A percentile compares a stretch with the other conserved stretches of the same genome.
phyloP scores from a whole-genome alignment of 2,888 invertebrate species.

The Dryobotodes eremita region DNA sequence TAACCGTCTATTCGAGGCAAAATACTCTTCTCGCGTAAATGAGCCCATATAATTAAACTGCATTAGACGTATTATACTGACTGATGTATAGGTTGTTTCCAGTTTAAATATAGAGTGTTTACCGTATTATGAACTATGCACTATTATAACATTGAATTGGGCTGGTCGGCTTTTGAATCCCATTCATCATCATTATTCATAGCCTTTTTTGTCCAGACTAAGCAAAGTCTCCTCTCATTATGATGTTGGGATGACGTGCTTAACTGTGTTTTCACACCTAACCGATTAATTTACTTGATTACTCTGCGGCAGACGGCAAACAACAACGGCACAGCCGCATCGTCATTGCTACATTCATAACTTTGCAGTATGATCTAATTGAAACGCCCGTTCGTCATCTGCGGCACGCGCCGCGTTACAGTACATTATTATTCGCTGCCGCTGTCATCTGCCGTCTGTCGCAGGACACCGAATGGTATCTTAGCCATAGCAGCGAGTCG shows the following conservation, averaged over 20 bases:
- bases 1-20: neutral
- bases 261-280: neutral
- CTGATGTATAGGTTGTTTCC: slow-evolving; percentile 36
- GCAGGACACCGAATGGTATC: neutral
- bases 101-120: slow-evolving; percentile 38
- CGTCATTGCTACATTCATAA: neutral
- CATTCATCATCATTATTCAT: neutral
- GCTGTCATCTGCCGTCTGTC: neutral
- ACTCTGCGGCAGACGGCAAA: neutral
- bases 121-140: slow-evolving; percentile 14
- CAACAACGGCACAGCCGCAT: neutral
- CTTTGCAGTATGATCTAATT: neutral
- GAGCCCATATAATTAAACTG: neutral
- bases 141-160: slow-evolving; percentile 7
- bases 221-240: neutral
- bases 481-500: neutral
- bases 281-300: neutral
- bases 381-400: neutral
- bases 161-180: neutral
- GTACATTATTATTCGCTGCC: neutral
- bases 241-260: neutral
- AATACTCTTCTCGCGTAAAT: neutral
- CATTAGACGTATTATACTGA: slow-evolving; percentile 17
- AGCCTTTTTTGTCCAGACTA: neutral
- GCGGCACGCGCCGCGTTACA: neutral